phyloP scores from a whole-genome alignment of 2,113 vertebrate genomes.

The Carassius carassius region DNA sequence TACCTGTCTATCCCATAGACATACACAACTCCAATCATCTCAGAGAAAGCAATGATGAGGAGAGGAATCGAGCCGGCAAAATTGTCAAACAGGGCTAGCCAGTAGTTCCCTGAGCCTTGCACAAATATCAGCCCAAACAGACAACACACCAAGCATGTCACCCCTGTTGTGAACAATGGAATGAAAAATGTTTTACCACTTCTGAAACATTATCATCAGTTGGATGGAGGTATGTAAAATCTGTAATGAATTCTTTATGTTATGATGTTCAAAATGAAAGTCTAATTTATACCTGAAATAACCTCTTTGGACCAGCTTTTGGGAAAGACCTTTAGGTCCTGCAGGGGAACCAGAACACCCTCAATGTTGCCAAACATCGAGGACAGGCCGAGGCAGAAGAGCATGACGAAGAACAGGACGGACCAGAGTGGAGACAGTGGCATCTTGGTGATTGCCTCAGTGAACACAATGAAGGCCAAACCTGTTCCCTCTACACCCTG shows the following conservation, averaged over 20 bases:
- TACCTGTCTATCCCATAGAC: slow-evolving; percentile 80
- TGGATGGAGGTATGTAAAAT: not conserved
- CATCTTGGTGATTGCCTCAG: slow-evolving; percentile 93
- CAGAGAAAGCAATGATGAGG: slow-evolving; percentile 86
- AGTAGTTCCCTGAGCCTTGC: slow-evolving; percentile 88
- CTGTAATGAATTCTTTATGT: not conserved
- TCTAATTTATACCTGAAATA: slow-evolving; percentile 73
- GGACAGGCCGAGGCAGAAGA: slow-evolving; percentile 91
- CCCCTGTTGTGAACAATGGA: slow-evolving; percentile 66
- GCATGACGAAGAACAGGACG: slow-evolving; percentile 91
- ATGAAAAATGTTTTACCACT: too few species aligned
- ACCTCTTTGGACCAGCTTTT: slow-evolving; percentile 84
- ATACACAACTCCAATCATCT: slow-evolving; percentile 87
- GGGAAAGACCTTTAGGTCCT: slow-evolving; percentile 80
- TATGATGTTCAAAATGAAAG: not conserved
- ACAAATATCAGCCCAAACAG: slow-evolving; percentile 85
- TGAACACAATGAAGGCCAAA: slow-evolving; percentile 93
- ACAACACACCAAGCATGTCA: slow-evolving; percentile 77
- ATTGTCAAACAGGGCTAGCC: slow-evolving; percentile 85
- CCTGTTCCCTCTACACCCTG: slow-evolving; percentile 92
- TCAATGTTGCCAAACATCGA: slow-evolving; percentile 94
- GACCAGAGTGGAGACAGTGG: slow-evolving; percentile 86
- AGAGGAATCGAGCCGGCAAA: slow-evolving; percentile 89
- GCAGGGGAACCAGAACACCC: slow-evolving; percentile 84
- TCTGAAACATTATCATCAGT: not conserved